Conservation (phyloP, 2,113 vertebrate genomes). For the Trichomycterus rosablanca region DNA sequence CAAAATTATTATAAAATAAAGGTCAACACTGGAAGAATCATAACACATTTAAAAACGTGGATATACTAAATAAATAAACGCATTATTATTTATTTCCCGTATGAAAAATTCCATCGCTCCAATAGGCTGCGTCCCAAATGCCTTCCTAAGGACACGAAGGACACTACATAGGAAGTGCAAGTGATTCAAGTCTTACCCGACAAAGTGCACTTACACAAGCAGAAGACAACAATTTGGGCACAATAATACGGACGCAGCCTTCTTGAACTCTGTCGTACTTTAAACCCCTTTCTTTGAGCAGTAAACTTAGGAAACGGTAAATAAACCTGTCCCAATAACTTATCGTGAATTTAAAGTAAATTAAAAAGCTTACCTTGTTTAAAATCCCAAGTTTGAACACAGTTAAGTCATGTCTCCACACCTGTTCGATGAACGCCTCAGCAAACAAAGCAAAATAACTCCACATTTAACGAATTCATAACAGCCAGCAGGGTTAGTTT, state of each 20-base stretch:
- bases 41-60: too few relatives aligned
- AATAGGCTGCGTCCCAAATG: not conserved
- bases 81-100: too few relatives aligned
- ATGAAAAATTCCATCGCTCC: conserved; percentile 21
- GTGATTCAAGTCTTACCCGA: accelerated
- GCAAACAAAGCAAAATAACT: not conserved
- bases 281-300: too few relatives aligned
- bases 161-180: not conserved
- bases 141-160: not conserved
- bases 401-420: not conserved
- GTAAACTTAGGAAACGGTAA: not conserved
- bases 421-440: conserved; percentile 9
- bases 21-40: too few relatives aligned
- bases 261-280: too few relatives aligned
- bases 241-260: not conserved
- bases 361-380: not conserved
- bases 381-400: not conserved
- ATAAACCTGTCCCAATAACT: too few relatives aligned
- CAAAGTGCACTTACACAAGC: not conserved
- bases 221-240: not conserved
- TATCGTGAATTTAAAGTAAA: not conserved
- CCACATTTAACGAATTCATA: not conserved
- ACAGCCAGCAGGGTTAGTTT: not conserved
- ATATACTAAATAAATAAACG: too few relatives aligned
- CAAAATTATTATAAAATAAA: too few relatives aligned